Base-by-base conservation (phyloP, 2,797 vertebrate species). In the Tachyglossus aculeatus region DNA sequence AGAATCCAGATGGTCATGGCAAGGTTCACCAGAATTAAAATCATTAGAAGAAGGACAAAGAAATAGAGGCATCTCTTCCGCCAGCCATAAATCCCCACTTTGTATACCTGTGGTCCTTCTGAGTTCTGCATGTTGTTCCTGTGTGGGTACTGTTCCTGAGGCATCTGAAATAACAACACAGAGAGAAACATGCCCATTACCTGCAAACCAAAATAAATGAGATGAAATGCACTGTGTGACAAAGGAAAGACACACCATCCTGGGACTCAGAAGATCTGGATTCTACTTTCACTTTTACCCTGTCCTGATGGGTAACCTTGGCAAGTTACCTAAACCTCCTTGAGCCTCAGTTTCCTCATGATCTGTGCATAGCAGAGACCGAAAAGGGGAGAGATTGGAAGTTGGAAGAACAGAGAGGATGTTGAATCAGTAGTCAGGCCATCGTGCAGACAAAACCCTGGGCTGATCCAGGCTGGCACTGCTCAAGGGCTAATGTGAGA, bases 1-100 rank as follows among this genome's bases (percentile, higher is more conserved):
- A 99, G 97, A 91, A 99, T 99, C 98, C 98, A 99, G 94, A 99
- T 98, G 89, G 98, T 99, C 88, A 99, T 94, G 32, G 97, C 97
- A 90, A 99, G 93, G 93, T 99, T 99, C 94, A 99, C 95, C 91
- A 99, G 94, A 88, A 99, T 98, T 86, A 98, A 94, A 90, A 98
- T 97, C 97, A 99, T 98, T 83, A 99, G 94, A 81, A 99, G 95
- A 68, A 99, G 94, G 78, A 99, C 97, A 74, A 99, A 98, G 93
- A 99, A 97, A 92, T 99, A 99, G 86, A 99, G 96, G 94, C 97
- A 99, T 88, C 97, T 95, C 91, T 99, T 99, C 94, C 98, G 94
- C 98, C 97, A 99, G 93, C 98, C 98, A 43, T 99, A 99, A 90
- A 99, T 99, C 72, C 98, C 97, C 93, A 99, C 96, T 94, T 98